phyloP scores from a whole-genome alignment of 2,888 invertebrate genomes.

The Ormyrus nitidulus region DNA sequence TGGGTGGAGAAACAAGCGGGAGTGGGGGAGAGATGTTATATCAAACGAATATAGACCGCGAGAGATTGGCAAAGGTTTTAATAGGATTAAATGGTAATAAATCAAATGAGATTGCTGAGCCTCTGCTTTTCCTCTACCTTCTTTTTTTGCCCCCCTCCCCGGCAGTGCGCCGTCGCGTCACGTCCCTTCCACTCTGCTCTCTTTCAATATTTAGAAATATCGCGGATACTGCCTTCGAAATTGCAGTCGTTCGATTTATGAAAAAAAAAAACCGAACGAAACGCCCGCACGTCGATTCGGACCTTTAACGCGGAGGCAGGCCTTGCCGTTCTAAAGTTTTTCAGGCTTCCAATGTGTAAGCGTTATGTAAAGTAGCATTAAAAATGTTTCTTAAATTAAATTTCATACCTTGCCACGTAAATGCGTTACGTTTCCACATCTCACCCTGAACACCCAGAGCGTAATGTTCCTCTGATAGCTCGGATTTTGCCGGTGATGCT shows the following conservation, averaged over 20 bases:
- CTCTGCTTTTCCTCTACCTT: conserved; percentile 19
- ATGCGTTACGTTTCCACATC: conserved; percentile 80
- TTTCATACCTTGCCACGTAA: conserved; percentile 79
- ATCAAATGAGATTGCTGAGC: conserved; percentile 54
- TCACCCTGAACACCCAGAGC: conserved; percentile 84
- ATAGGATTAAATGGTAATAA: conserved; percentile 56
- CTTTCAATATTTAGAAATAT: conserved; percentile 8
- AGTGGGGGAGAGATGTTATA: conserved; percentile 44
- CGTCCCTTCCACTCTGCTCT: neutral
- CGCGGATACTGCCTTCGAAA: neutral
- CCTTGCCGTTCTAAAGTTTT: too few relatives aligned
- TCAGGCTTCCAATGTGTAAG: too few relatives aligned
- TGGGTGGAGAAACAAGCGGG: conserved; percentile 16
- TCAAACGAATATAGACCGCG: conserved; percentile 56
- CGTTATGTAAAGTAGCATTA: too few relatives aligned
- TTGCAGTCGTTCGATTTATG: too few relatives aligned
- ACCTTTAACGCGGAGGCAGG: too few relatives aligned
- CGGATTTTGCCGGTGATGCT: conserved; percentile 69
- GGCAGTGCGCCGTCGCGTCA: neutral
- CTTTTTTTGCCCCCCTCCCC: neutral
- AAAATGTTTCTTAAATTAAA: too few relatives aligned
- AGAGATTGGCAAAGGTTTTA: conserved; percentile 55
- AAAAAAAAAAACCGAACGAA: too few relatives aligned
- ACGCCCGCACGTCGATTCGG: too few relatives aligned
- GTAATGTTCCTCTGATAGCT: conserved; percentile 77